These are phyloP conservation scores for Timema cristinae DNA, from an alignment of 2,888 invertebrate species.

Conservation along the genomic window DNA sequence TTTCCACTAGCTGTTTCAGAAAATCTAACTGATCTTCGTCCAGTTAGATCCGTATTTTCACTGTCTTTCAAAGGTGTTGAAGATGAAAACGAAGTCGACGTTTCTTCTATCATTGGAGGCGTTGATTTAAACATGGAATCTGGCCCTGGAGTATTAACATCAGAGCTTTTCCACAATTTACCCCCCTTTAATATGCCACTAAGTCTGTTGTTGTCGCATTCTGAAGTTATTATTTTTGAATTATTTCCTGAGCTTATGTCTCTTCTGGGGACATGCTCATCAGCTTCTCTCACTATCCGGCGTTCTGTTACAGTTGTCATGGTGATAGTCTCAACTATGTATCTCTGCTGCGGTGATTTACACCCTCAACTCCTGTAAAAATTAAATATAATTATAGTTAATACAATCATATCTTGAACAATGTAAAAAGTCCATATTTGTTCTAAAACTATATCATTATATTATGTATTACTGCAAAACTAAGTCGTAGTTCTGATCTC, in stretches of 20 bases:
- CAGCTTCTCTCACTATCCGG: slow-evolving; percentile 54
- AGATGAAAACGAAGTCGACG: slow-evolving; percentile 59
- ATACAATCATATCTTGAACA: background rate
- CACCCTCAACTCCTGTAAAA: background rate
- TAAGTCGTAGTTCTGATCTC: too few species aligned
- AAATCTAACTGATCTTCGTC: slow-evolving; percentile 35
- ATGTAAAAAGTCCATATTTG: too few species aligned
- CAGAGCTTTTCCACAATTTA: slow-evolving; percentile 64
- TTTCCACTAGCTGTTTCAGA: slow-evolving; percentile 27
- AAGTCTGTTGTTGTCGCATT: slow-evolving; percentile 24
- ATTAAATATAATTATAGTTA: background rate
- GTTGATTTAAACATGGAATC: slow-evolving; percentile 41
- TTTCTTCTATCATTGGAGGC: slow-evolving; percentile 51
- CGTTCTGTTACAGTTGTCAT: slow-evolving; percentile 65
- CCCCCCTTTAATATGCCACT: slow-evolving; percentile 77
- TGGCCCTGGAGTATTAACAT: slow-evolving; percentile 48
- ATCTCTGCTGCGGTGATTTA: slow-evolving; percentile 45
- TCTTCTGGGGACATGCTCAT: slow-evolving; percentile 35
- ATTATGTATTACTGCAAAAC: too few species aligned
- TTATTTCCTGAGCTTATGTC: slow-evolving; percentile 13
- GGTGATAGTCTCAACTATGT: slow-evolving; percentile 63
- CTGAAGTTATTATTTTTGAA: background rate
- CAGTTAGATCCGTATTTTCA: slow-evolving; percentile 26
- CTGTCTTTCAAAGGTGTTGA: slow-evolving; percentile 35
- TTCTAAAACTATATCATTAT: too few species aligned